Percentiles rank a stretch among this genome's conserved stretches.
phyloP scores from a whole-genome alignment of 2,797 vertebrate species.

The Rousettus madagascariensis region DNA sequence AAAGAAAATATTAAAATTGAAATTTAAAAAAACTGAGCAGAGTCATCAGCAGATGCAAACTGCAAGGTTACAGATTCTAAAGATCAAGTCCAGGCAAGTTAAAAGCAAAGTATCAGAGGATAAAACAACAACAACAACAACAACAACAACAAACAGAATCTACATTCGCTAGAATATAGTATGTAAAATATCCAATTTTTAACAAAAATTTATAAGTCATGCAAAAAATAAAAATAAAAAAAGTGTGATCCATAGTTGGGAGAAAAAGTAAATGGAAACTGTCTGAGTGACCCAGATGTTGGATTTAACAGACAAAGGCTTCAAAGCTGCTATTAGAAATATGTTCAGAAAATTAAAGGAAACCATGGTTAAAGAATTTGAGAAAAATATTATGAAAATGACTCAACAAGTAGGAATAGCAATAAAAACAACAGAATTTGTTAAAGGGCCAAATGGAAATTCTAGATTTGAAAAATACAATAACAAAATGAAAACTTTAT shows the following conservation, averaged over 20 bases:
- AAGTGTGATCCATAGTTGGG: not conserved
- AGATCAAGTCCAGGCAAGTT: not conserved
- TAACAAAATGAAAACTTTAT: not conserved
- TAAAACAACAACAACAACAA: constrained; percentile 27
- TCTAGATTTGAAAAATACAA: constrained; percentile 15
- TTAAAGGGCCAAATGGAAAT: constrained; percentile 32
- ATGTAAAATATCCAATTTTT: constrained; percentile 21
- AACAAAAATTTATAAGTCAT: constrained; percentile 13
- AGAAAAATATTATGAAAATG: constrained; percentile 69
- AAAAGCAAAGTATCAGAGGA: not conserved
- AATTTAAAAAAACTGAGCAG: not conserved
- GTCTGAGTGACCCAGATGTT: not conserved
- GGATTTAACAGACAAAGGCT: constrained; percentile 44
- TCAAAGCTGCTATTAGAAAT: constrained; percentile 62
- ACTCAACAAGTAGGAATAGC: constrained; percentile 32
- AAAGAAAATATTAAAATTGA: not conserved
- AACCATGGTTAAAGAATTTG: constrained; percentile 57
- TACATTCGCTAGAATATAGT: not conserved
- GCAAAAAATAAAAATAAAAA: not conserved
- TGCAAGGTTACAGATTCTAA: not conserved
- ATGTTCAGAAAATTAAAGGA: constrained; percentile 23
- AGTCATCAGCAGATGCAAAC: not conserved
- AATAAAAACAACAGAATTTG: constrained; percentile 28
- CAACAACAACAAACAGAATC: not conserved
- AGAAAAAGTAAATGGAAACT: not conserved